Base-by-base conservation (phyloP, 2,113 vertebrate genomes). In the Caloenas nicobarica region DNA sequence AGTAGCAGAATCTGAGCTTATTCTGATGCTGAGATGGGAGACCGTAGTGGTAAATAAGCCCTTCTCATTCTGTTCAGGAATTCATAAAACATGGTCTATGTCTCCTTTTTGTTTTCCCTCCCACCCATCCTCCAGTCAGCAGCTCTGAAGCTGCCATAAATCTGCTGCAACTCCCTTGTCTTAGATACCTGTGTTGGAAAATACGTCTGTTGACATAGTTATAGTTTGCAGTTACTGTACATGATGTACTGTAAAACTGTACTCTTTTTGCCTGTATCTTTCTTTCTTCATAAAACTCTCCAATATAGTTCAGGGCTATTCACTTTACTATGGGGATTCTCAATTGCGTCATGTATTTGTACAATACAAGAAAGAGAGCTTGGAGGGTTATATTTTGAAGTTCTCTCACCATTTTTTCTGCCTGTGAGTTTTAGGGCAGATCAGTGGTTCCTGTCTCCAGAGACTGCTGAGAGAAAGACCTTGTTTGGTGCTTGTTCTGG, bases 181-280 rank as follows among this genome's bases (percentile, higher is more conserved):
- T 87, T 68, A 77, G 31, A 38, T 77, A 38, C 9, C 25, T 48
- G 3, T 31, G 7, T 14, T 60, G 38, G 58, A 36, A 87, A 77
- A 54, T 14, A 25, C 0, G 2, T 31, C 4, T 60, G 23, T 56
- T 29, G 28, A 6, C 8, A 10, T 21, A 23, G 29, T 31, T 68
- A 28, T 2, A 21, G 5, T 7, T 11, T 7, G 17, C n/a, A 9
- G 5, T 61, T 66, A 19, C 22, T 56, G 8, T 11, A 16, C 7
- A 14, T 3, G 2, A 7, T 5, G 5, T 17, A 5, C 3, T 15
- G 11, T 17, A 29, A 15, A 82, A 70, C 3, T 3, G 1, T 31
- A 28, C 7, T 5, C 9, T 9, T 80, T 46, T 66, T 9, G 12
- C 15, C 53, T 21, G 3, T 34, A 22, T 48, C 23, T 17, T 24